Evolutionary conservation across 2,888 invertebrate species (phyloP).

Genomic region (Lasiommata megera): DNA sequence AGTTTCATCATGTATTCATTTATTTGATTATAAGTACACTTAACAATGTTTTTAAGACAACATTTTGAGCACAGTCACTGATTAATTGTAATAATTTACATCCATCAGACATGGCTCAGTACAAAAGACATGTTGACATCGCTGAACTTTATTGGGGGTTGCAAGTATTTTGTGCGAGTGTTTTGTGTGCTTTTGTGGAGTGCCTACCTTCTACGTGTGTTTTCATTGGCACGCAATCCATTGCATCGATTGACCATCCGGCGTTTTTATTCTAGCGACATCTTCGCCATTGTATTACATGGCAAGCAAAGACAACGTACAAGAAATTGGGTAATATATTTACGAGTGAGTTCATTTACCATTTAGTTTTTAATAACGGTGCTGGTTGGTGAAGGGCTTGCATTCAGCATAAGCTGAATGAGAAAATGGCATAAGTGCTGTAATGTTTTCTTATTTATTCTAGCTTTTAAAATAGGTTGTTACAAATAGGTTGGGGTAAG

Average conservation of each 20-base stretch:
- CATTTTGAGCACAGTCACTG: constrained; percentile 54
- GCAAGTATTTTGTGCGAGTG: constrained; percentile 42
- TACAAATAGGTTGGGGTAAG: constrained; percentile 12
- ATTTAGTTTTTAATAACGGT: constrained; percentile 73
- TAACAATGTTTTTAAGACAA: constrained; percentile 32
- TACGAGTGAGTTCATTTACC: constrained; percentile 72
- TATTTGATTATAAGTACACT: constrained; percentile 30
- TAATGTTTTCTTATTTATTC: constrained; percentile 8
- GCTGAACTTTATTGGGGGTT: constrained; percentile 46
- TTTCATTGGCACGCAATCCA: constrained; percentile 45
- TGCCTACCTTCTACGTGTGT: constrained; percentile 37
- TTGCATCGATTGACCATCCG: constrained; percentile 55
- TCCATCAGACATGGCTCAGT: constrained; percentile 20
- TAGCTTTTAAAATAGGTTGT: too few relatives aligned
- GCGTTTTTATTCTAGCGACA: constrained; percentile 68
- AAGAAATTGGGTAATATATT: constrained; percentile 56
- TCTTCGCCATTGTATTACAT: constrained; percentile 54
- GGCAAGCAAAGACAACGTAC: constrained; percentile 41
- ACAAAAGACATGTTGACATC: constrained; percentile 36
- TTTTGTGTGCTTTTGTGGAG: constrained; percentile 47
- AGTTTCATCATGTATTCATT: constrained; percentile 42
- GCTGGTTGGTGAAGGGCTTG: constrained; percentile 56
- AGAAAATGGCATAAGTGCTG: constrained; percentile 6
- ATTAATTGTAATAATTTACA: constrained; percentile 40
- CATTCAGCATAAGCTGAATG: background rate